These are phyloP conservation scores for Netelia virgata DNA, from an alignment of 2,888 invertebrate genomes.

Conservation along the genomic window DNA sequence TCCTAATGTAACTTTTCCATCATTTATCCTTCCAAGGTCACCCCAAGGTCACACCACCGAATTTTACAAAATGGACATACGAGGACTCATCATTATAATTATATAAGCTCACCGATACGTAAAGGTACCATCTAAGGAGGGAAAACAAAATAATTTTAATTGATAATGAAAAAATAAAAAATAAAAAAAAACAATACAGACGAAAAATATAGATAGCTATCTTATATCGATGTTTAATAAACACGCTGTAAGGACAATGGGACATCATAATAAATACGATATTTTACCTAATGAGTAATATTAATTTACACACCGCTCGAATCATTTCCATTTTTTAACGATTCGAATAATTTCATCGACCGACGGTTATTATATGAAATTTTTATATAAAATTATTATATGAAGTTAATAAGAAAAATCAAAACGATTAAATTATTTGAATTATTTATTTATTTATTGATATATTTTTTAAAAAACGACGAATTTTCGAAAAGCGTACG, in stretches of 20 bases:
- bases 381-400: no score
- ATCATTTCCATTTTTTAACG: constrained; percentile 9
- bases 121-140: constrained; percentile 37
- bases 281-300: constrained; percentile 77
- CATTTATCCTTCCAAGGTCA: constrained; percentile 20
- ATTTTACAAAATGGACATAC: constrained; percentile 41
- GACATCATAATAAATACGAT: constrained; percentile 82
- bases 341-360: constrained; percentile 31
- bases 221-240: constrained; percentile 68
- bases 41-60: not conserved
- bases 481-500: no score
- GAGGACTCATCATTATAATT: constrained; percentile 32
- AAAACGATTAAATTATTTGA: no score
- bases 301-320: constrained; percentile 18
- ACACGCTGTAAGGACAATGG: constrained; percentile 74
- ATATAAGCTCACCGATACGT: constrained; percentile 50
- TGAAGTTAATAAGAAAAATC: no score
- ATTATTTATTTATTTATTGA: no score
- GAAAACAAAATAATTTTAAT: constrained; percentile 18
- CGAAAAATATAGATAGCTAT: constrained; percentile 55
- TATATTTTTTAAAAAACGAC: no score
- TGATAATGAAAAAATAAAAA: constrained; percentile 32
- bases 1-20: not conserved
- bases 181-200: constrained; percentile 23
- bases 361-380: no score